Percentiles rank a stretch among this genome's conserved stretches.
Evolutionary conservation across 2,797 vertebrate genomes (phyloP).

Genomic region (Craterocephalus amniculus): DNA sequence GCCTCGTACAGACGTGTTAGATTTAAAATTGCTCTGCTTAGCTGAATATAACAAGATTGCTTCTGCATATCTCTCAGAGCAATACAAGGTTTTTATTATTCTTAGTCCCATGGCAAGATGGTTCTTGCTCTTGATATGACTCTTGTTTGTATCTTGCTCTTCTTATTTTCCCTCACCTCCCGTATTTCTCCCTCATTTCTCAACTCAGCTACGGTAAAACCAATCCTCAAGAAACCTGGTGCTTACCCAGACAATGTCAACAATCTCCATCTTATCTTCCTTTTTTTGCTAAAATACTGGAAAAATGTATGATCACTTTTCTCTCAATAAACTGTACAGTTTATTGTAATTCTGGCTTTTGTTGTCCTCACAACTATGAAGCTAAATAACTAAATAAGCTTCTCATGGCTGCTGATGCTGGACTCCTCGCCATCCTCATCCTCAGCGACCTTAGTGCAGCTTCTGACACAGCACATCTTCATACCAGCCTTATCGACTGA

Average conservation of each 20-base stretch:
- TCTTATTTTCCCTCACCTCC: background rate
- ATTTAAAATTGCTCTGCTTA: constrained; percentile 46
- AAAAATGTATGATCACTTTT: no score
- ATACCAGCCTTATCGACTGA: background rate
- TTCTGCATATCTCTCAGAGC: constrained; percentile 58
- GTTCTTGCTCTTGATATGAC: constrained; percentile 40
- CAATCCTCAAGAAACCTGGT: background rate
- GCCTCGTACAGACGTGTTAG: constrained; percentile 42
- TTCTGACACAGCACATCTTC: background rate
- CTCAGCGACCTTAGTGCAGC: no score
- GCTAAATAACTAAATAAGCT: no score
- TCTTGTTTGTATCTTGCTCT: constrained; percentile 30
- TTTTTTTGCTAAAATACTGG: no score
- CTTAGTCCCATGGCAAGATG: constrained; percentile 57
- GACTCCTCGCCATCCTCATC: background rate
- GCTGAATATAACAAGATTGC: constrained; percentile 51
- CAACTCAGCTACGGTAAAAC: background rate
- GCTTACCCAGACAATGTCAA: no score
- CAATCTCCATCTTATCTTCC: no score
- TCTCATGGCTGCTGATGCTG: no score
- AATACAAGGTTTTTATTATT: constrained; percentile 54
- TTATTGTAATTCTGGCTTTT: background rate
- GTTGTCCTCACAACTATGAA: background rate
- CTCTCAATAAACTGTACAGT: background rate
- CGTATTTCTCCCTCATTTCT: background rate